Evolutionary conservation across 1,140 invertebrate genomes (phyloP).

Genomic region (Aphaenogaster ashmeadi): DNA sequence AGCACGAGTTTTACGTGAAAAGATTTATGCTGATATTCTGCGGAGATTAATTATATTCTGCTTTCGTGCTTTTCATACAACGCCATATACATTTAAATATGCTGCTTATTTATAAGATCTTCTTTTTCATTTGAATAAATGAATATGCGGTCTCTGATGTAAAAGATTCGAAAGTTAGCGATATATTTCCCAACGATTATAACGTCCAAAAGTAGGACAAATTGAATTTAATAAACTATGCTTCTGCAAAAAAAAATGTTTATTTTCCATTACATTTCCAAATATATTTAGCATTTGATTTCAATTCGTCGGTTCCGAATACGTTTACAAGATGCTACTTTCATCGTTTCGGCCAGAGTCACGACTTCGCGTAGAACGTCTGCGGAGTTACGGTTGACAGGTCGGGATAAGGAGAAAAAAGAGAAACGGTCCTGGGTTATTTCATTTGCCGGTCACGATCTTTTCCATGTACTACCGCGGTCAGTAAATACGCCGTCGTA

Average conservation of each 20-base stretch:
- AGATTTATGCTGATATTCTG: slow-evolving; percentile 36
- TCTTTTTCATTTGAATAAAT: background rate
- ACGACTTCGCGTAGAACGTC: slow-evolving; percentile 49
- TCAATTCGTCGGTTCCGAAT: background rate
- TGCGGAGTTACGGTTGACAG: slow-evolving; percentile 61
- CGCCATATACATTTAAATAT: background rate
- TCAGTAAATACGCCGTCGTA: slow-evolving; percentile 39
- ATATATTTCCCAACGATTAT: background rate
- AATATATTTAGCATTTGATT: background rate
- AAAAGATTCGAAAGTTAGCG: background rate
- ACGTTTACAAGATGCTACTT: background rate
- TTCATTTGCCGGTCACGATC: slow-evolving; percentile 63
- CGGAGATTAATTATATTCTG: slow-evolving; percentile 29
- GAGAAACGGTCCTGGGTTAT: slow-evolving; percentile 50
- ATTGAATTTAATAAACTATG: background rate
- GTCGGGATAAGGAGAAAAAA: slow-evolving; percentile 40
- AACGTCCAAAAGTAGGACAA: background rate
- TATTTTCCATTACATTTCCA: background rate
- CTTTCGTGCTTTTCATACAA: background rate
- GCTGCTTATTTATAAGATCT: background rate
- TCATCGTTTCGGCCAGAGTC: background rate
- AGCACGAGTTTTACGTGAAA: slow-evolving; percentile 17
- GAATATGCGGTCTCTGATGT: background rate
- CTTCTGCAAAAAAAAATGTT: background rate
- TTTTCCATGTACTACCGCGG: slow-evolving; percentile 47